These are phyloP conservation scores for Lophura nycthemera DNA, from an alignment of 2,113 vertebrate genomes.

Conservation along the genomic window DNA sequence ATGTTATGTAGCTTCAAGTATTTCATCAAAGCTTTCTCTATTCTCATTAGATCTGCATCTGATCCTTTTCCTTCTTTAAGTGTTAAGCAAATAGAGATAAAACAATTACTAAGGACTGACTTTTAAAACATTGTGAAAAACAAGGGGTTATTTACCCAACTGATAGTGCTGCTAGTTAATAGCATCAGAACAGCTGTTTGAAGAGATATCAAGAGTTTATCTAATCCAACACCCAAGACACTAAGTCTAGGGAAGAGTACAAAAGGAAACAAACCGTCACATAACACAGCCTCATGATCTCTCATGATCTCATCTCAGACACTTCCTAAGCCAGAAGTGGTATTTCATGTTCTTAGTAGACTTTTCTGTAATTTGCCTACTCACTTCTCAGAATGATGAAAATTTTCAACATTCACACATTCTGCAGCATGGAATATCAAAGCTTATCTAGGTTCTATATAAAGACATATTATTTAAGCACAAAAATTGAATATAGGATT, in stretches of 20 bases:
- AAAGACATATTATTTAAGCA: background rate
- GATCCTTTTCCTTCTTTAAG: background rate
- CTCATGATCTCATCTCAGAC: background rate
- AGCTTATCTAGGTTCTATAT: background rate
- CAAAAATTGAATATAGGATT: background rate
- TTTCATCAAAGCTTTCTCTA: background rate
- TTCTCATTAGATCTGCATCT: background rate
- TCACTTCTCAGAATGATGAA: background rate
- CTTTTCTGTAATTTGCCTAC: background rate
- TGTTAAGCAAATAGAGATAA: background rate
- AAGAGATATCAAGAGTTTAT: background rate
- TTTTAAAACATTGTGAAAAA: background rate
- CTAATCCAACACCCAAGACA: background rate
- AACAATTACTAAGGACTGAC: background rate
- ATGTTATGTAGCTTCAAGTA: background rate
- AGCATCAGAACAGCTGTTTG: background rate
- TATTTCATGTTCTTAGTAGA: background rate
- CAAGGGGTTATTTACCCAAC: background rate
- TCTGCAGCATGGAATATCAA: background rate
- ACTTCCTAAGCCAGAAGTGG: background rate
- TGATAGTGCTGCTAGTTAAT: background rate
- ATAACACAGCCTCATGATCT: background rate
- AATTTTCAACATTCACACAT: background rate
- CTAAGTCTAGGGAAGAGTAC: background rate
- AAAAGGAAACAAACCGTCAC: background rate